Evolutionary conservation across 2,888 invertebrate species (phyloP).

Genomic region (Biston stratarius): DNA sequence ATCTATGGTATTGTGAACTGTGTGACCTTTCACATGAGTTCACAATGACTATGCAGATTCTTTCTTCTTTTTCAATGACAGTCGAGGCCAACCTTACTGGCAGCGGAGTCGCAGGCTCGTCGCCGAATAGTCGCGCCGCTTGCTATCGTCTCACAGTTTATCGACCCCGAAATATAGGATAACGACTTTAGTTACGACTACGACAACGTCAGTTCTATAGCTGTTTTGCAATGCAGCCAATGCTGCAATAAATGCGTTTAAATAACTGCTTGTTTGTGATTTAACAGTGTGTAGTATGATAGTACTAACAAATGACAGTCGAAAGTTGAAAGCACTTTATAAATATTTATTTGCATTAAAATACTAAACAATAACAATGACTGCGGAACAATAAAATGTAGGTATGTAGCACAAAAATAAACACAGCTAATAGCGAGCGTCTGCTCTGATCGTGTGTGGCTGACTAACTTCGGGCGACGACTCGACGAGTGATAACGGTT

Average conservation of each 20-base stretch:
- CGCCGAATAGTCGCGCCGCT: constrained; percentile 66
- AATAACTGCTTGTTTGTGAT: constrained; percentile 66
- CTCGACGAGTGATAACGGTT: no score
- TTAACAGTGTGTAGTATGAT: constrained; percentile 47
- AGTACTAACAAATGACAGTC: no score
- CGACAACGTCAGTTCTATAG: constrained; percentile 64
- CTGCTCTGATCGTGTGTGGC: no score
- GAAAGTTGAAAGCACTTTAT: no score
- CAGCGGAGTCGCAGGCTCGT: constrained; percentile 51
- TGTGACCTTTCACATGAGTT: constrained; percentile 3
- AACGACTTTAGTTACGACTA: constrained; percentile 77
- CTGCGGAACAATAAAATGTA: no score
- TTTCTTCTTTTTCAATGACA: constrained; percentile 2
- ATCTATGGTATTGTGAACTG: no score
- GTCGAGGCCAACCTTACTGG: constrained; percentile 53
- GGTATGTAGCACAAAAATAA: no score
- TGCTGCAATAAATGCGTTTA: constrained; percentile 68
- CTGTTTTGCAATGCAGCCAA: constrained; percentile 56
- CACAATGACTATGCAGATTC: constrained; percentile 8
- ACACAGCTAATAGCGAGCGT: no score
- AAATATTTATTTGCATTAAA: no score
- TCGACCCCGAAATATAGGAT: constrained; percentile 81
- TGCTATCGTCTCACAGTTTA: constrained; percentile 64
- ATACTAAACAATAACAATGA: no score
- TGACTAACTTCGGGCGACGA: no score